Evolutionary conservation across 1,140 invertebrate genomes (phyloP).

Genomic region (Brachionus calyciflorus): DNA sequence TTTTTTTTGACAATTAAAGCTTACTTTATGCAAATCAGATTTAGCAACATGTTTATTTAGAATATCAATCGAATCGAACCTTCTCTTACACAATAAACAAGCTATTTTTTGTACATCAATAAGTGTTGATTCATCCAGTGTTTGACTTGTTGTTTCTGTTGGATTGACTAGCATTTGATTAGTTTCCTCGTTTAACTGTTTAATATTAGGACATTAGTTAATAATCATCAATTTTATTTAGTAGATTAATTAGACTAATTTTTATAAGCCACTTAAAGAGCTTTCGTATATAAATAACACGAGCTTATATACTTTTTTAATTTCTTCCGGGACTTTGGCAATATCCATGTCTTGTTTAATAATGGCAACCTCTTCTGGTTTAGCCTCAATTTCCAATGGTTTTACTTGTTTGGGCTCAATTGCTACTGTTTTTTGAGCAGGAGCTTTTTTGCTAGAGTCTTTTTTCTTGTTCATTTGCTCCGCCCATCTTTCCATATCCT

Average conservation of each 20-base stretch:
- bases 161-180: background rate
- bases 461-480: conserved; percentile 95
- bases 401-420: conserved; percentile 60
- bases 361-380: conserved; percentile 69
- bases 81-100: conserved; percentile 89
- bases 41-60: conserved; percentile 84
- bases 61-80: conserved; percentile 83
- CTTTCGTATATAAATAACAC: conserved; percentile 2
- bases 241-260: background rate
- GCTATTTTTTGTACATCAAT: conserved; percentile 85
- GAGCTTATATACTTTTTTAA: conserved; percentile 48
- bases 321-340: conserved; percentile 48
- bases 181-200: conserved; percentile 4
- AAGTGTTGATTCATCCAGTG: conserved; percentile 63
- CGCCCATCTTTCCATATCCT: conserved; percentile 91
- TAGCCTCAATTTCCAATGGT: conserved; percentile 82
- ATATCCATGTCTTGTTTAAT: background rate
- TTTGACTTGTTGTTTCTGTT: background rate
- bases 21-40: conserved; percentile 84
- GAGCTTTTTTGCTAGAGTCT: conserved; percentile 57
- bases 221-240: conserved; percentile 13
- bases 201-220: background rate
- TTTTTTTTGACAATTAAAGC: background rate
- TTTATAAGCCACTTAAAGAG: conserved; percentile 14
- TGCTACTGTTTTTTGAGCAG: conserved; percentile 52